phyloP scores from a whole-genome alignment of 2,888 invertebrate species.

The Acrobasis suavella region DNA sequence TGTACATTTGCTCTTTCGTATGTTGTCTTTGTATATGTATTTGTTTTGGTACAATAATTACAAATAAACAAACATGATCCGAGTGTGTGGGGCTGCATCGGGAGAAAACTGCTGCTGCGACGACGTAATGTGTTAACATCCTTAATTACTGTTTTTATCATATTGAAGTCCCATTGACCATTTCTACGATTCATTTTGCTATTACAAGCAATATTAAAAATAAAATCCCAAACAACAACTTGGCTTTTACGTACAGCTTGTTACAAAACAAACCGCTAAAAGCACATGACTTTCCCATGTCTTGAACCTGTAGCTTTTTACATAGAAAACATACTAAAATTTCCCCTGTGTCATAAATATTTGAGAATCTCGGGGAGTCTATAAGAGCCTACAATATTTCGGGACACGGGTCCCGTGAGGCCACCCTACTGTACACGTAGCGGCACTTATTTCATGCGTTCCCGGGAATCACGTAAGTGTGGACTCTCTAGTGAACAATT shows the following conservation, averaged over 20 bases:
- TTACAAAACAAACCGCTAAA: not conserved
- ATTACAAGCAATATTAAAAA: no score
- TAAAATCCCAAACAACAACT: no score
- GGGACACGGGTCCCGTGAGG: constrained; percentile 13
- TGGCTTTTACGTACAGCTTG: not conserved
- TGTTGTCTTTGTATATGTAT: no score
- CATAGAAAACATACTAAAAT: constrained; percentile 8
- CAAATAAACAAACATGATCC: no score
- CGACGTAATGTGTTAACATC: no score
- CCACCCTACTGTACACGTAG: constrained; percentile 25
- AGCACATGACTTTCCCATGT: not conserved
- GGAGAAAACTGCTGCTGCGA: no score
- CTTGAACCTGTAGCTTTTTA: not conserved
- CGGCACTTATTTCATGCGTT: constrained; percentile 36
- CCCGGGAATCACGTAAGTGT: constrained; percentile 36
- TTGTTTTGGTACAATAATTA: no score
- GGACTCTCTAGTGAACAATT: constrained; percentile 37
- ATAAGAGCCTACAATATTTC: constrained; percentile 12
- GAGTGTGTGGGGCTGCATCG: no score
- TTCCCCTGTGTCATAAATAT: constrained; percentile 4
- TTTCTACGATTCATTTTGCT: no score
- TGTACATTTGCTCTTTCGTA: no score
- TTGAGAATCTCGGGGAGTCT: constrained; percentile 10
- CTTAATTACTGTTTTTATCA: no score
- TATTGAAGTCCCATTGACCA: no score